These are phyloP conservation scores for Euborellia annulipes DNA, from an alignment of 1,140 invertebrate genomes.

Conservation along the genomic window DNA sequence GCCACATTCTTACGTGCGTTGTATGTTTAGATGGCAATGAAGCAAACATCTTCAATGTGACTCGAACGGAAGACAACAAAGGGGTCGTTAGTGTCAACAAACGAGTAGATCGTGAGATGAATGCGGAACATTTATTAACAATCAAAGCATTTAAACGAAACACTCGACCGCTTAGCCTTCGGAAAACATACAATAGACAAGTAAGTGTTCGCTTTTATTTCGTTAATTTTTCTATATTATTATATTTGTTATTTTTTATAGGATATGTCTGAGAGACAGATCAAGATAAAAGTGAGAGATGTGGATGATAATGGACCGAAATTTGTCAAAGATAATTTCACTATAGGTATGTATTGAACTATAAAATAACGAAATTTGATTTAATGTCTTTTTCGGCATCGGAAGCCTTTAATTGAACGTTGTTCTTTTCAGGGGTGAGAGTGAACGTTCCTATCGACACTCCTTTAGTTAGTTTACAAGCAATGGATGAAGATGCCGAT, in stretches of 20 bases:
- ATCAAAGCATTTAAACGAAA: constrained; percentile 51
- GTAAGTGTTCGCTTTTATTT: constrained; percentile 27
- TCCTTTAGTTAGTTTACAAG: constrained; percentile 44
- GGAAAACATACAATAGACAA: constrained; percentile 40
- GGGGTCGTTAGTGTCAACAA: constrained; percentile 41
- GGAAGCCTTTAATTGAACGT: too few species aligned
- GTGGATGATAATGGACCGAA: constrained; percentile 57
- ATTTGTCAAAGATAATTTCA: constrained; percentile 47
- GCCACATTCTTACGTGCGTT: too few species aligned
- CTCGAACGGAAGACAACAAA: constrained; percentile 44
- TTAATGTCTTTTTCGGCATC: not conserved
- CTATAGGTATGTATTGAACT: constrained; percentile 31
- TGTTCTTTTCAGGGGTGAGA: constrained; percentile 35
- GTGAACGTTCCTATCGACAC: constrained; percentile 60
- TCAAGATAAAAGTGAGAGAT: constrained; percentile 46
- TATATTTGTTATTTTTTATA: constrained; percentile 22
- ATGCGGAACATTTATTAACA: constrained; percentile 41
- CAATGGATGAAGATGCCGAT: constrained; percentile 47
- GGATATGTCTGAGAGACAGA: constrained; percentile 51
- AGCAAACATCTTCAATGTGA: constrained; percentile 41
- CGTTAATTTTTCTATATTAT: constrained; percentile 7
- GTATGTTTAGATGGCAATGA: constrained; percentile 61
- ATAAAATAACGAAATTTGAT: constrained; percentile 1
- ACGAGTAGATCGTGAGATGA: constrained; percentile 47
- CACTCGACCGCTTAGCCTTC: constrained; percentile 25